A percentile compares a stretch with the other conserved stretches of the same genome.
phyloP scores from a whole-genome alignment of 2,113 vertebrate genomes.

The Phyllostomus hastatus region DNA sequence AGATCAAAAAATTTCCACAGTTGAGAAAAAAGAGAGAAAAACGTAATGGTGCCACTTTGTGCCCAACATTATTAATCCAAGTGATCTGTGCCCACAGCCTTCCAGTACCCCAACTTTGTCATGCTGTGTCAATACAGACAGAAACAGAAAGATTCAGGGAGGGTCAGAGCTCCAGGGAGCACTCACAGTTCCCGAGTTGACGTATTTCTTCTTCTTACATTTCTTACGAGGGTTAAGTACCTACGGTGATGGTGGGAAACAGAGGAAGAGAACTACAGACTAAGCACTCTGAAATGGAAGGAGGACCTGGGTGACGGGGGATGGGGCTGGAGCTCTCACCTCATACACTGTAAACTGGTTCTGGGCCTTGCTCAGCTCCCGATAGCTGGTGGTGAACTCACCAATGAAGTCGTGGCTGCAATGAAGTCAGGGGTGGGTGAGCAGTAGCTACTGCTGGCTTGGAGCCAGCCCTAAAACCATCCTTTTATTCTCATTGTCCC shows the following conservation, averaged over 20 bases:
- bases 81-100: background rate
- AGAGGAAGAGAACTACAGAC: background rate
- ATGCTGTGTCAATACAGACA: background rate
- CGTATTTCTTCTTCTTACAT: constrained; percentile 98
- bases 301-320: background rate
- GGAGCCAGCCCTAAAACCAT: background rate
- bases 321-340: constrained; percentile 74
- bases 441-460: background rate
- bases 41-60: background rate
- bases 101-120: background rate
- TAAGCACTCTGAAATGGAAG: background rate
- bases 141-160: background rate
- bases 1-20: background rate
- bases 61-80: background rate
- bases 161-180: background rate
- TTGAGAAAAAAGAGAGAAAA: background rate
- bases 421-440: background rate
- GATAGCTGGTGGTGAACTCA: constrained; percentile 98
- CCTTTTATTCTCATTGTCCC: background rate
- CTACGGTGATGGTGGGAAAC: constrained; percentile 72
- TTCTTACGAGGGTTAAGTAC: constrained; percentile 98
- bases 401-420: constrained; percentile 97
- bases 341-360: constrained; percentile 96
- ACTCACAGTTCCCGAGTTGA: constrained; percentile 98
- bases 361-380: constrained; percentile 95